These are phyloP conservation scores for Microctonus aethiopoides DNA, from an alignment of 2,888 invertebrate genomes.

Conservation along the genomic window DNA sequence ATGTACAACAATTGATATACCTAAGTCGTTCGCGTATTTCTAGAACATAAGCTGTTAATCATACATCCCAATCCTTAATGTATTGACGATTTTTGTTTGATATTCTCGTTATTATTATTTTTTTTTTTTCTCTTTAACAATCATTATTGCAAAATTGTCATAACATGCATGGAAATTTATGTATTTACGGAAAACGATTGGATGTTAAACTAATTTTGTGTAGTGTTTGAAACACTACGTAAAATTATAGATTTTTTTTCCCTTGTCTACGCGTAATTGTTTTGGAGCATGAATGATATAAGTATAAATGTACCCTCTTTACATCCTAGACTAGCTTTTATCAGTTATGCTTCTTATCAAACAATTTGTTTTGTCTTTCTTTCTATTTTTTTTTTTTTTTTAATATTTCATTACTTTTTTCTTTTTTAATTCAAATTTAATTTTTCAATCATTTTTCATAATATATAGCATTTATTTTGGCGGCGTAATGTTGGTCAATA, in stretches of 20 bases:
- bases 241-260: conserved; percentile 22
- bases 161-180: neutral
- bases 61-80: conserved; percentile 52
- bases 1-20: conserved; percentile 64
- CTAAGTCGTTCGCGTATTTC: conserved; percentile 63
- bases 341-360: neutral
- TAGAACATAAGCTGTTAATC: conserved; percentile 61
- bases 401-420: too few relatives aligned
- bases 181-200: neutral
- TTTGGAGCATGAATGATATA: neutral
- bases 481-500: neutral
- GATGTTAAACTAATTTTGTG: neutral
- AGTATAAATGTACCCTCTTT: neutral
- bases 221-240: neutral
- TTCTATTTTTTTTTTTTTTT: neutral
- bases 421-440: neutral
- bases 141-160: neutral
- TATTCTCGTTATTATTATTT: conserved; percentile 21
- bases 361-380: neutral
- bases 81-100: conserved; percentile 47
- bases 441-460: neutral
- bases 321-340: neutral
- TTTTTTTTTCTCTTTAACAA: conserved; percentile 25
- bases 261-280: conserved; percentile 13
- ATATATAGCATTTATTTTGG: neutral